A percentile compares a stretch with the other conserved stretches of the same genome.
Evolutionary conservation across 2,797 vertebrate genomes (phyloP).

Genomic region (Steatocranus sp.): DNA sequence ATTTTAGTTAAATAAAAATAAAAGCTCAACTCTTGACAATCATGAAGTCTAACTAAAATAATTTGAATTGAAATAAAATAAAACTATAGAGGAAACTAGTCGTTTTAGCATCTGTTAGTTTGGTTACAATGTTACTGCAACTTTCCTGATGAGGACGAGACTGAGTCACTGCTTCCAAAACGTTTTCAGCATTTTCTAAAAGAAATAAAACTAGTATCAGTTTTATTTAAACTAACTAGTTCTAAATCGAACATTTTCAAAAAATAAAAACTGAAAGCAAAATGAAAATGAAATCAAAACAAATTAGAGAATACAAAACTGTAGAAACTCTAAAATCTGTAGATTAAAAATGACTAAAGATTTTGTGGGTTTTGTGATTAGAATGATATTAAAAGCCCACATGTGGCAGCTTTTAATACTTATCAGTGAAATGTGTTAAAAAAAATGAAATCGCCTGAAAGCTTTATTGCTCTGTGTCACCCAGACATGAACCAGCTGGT

Average conservation of each 20-base stretch:
- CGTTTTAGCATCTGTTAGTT: not conserved
- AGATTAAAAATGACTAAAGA: rapidly evolving
- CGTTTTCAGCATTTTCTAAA: not conserved
- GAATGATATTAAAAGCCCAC: not conserved
- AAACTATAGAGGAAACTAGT: not conserved
- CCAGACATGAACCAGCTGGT: not conserved
- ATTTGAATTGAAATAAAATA: not conserved
- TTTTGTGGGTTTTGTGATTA: not conserved
- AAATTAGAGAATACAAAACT: not conserved
- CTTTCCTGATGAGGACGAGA: not conserved
- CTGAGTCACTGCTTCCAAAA: not conserved
- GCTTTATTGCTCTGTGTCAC: not conserved
- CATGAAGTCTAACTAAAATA: not conserved
- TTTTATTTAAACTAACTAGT: not conserved
- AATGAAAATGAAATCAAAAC: not conserved
- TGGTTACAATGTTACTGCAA: not conserved
- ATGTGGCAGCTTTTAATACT: not conserved
- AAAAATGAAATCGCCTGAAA: rapidly evolving
- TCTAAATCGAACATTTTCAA: not conserved
- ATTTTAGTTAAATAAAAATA: not conserved
- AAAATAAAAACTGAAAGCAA: not conserved
- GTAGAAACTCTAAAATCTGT: not conserved
- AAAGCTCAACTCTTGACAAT: not conserved
- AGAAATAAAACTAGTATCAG: not conserved
- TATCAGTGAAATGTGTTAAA: too few species aligned